These are phyloP conservation scores for Cheilosia vernalis DNA, from an alignment of 2,888 invertebrate species.

Conservation along the genomic window DNA sequence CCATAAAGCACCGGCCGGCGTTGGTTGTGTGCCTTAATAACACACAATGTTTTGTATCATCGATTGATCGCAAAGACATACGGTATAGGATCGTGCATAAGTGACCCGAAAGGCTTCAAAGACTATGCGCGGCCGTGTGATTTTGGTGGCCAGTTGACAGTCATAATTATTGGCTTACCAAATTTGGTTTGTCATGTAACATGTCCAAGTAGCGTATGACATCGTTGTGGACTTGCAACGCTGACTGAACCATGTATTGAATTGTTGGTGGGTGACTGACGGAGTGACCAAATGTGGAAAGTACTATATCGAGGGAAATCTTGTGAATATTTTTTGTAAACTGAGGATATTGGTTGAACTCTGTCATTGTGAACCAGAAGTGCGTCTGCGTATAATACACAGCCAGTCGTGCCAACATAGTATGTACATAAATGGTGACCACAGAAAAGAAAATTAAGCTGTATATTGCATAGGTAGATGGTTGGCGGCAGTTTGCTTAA, in stretches of 20 bases:
- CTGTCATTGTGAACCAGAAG: conserved; percentile 12
- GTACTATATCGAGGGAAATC: conserved; percentile 31
- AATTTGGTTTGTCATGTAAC: conserved; percentile 74
- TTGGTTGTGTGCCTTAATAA: conserved; percentile 6
- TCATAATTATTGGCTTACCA: conserved; percentile 75
- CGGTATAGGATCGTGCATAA: conserved; percentile 4
- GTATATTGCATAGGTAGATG: not conserved
- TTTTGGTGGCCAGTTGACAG: conserved; percentile 73
- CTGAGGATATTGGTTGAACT: not conserved
- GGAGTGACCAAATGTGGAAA: conserved; percentile 50
- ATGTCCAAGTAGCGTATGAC: conserved; percentile 57
- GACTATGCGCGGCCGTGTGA: conserved; percentile 52
- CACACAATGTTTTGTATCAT: conserved; percentile 29
- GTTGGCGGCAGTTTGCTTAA: conserved; percentile 6
- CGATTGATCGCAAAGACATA: conserved; percentile 9
- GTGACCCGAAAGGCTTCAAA: conserved; percentile 57
- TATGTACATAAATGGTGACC: conserved; percentile 5
- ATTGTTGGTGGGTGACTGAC: conserved; percentile 52
- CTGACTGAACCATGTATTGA: conserved; percentile 18
- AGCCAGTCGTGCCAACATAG: not conserved
- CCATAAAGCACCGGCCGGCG: not conserved
- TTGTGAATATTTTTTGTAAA: not conserved
- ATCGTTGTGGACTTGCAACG: conserved; percentile 31
- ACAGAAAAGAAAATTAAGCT: conserved; percentile 19
- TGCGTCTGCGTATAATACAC: not conserved